Evolutionary conservation across 2,888 invertebrate genomes (phyloP).

Genomic region (Pilophorus perplexus): DNA sequence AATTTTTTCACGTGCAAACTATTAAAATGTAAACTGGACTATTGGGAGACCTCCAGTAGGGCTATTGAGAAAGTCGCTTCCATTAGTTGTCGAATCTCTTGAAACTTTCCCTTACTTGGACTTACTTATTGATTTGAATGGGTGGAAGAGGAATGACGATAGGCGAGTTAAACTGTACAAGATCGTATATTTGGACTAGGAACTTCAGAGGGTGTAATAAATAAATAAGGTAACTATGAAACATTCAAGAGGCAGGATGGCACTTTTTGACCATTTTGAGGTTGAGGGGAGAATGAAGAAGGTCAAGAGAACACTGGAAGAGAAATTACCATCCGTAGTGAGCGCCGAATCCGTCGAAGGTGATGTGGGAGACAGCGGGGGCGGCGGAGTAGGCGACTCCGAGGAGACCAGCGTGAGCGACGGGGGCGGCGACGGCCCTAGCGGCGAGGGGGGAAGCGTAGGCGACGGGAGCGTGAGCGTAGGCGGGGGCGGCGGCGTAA

Average conservation of each 20-base stretch:
- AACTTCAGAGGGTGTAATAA: constrained; percentile 1
- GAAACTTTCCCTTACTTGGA: too few relatives aligned
- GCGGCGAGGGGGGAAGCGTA: constrained; percentile 47
- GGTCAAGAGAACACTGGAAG: background rate
- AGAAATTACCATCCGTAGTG: constrained; percentile 48
- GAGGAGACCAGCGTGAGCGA: constrained; percentile 46
- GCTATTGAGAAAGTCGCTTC: too few relatives aligned
- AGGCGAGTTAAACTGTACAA: constrained; percentile 15
- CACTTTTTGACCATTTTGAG: background rate
- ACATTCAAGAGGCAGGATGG: background rate
- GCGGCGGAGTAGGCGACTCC: constrained; percentile 47
- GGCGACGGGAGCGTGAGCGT: constrained; percentile 46
- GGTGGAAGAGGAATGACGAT: background rate
- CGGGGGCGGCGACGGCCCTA: constrained; percentile 56
- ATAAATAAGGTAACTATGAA: background rate
- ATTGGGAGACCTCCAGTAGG: too few relatives aligned
- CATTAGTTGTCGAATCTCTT: too few relatives aligned
- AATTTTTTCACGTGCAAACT: too few relatives aligned
- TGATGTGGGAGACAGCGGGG: constrained; percentile 50
- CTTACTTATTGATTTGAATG: background rate
- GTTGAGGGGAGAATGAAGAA: background rate
- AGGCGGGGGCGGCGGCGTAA: constrained; percentile 44
- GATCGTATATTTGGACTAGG: constrained; percentile 33
- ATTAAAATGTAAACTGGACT: too few relatives aligned
- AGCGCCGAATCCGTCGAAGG: constrained; percentile 48